phyloP scores from a whole-genome alignment of 2,888 invertebrate genomes.

The Platyscelio sp. region DNA sequence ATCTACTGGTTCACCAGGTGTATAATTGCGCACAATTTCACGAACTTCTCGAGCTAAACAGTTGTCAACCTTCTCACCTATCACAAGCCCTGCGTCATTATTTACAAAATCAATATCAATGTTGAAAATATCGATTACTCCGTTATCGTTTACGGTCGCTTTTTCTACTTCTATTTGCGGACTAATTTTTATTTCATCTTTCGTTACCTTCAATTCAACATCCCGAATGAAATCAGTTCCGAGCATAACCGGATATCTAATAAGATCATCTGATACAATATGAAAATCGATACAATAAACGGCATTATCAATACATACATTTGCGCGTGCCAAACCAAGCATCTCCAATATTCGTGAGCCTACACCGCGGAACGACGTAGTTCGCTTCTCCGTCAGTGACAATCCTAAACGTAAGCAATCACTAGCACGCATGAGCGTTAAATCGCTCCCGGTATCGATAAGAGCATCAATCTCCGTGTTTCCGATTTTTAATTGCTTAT shows the following conservation, averaged over 20 bases:
- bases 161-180: neutral
- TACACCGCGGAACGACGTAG: conserved; percentile 3
- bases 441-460: conserved; percentile 18
- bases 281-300: conserved; percentile 11
- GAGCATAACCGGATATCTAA: conserved; percentile 2
- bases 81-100: neutral
- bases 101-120: neutral
- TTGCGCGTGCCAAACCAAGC: neutral
- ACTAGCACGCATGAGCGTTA: conserved; percentile 12
- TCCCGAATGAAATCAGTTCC: conserved; percentile 7
- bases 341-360: neutral
- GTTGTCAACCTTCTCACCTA: neutral
- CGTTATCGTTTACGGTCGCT: neutral
- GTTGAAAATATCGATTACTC: conserved; percentile 26
- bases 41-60: conserved; percentile 22
- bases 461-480: conserved; percentile 1
- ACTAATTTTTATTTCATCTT: neutral
- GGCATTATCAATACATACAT: conserved; percentile 22
- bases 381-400: neutral
- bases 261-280: conserved; percentile 19
- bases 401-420: neutral
- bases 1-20: conserved; percentile 21
- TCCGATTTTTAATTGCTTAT: neutral
- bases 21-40: conserved; percentile 34
- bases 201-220: neutral